Conservation (phyloP, 2,888 invertebrate genomes). For the Amiota mariae region DNA sequence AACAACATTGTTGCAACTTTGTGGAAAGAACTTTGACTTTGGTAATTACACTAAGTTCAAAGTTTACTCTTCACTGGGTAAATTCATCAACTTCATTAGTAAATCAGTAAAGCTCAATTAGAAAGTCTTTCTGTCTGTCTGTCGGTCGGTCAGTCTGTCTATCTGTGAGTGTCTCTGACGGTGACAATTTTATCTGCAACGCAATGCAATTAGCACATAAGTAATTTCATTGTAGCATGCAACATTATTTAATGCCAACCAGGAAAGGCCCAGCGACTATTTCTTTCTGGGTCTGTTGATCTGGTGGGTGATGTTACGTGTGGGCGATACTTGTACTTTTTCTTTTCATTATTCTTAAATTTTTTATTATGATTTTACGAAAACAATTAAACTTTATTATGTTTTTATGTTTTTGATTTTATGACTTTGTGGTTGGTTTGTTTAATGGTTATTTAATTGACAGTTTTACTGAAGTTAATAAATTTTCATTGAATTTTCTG, state of each 20-base stretch:
- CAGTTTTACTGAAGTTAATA: neutral
- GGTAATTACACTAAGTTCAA: neutral
- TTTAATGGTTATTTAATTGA: constrained; percentile 20
- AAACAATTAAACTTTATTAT: neutral
- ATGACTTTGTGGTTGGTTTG: constrained; percentile 35
- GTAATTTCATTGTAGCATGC: constrained; percentile 34
- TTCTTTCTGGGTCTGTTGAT: no score
- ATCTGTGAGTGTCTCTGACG: no score
- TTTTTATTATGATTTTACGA: constrained; percentile 5
- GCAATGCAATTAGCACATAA: constrained; percentile 16
- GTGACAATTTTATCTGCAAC: constrained; percentile 2
- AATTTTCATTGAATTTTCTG: neutral
- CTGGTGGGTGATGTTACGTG: constrained; percentile 29
- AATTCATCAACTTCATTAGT: neutral
- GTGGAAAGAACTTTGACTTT: neutral
- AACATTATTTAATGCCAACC: no score
- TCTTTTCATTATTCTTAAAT: constrained; percentile 27
- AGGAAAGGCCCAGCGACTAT: no score
- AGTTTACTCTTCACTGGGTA: neutral
- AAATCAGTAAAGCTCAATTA: neutral
- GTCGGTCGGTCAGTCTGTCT: neutral
- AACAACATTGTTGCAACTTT: neutral
- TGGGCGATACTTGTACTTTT: constrained; percentile 48
- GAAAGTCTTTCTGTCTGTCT: neutral
- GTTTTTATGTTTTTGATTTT: constrained; percentile 31